Evolutionary conservation across 2,797 vertebrate species (phyloP), one percentile per base, ranked within the genome.

Genomic region (Craterocephalus amniculus): DNA sequence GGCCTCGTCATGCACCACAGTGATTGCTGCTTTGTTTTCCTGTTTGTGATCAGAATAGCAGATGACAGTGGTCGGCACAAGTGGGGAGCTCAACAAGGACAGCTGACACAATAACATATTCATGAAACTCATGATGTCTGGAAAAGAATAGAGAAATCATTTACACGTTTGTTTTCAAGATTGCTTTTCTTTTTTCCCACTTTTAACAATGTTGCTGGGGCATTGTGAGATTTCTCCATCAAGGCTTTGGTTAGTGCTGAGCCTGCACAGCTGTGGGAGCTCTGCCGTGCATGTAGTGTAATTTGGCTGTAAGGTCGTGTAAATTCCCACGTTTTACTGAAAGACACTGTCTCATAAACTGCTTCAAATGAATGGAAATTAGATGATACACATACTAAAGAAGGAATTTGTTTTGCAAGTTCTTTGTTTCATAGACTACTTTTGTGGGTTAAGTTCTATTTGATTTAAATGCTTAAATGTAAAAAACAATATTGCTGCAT

Each of bases 11-110:
- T 81, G 58, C 81, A 36, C 60, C 64, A 2, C 75, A 22, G 80
- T 91, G 91, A 93, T 92, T 92, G 87, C 80, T 6, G 87, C 88
- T 93, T 93, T 93, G 88, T 92, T 90, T 91, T 83, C 83, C 74
- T 58, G 82, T 87, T 89, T 88, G 85, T 87, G 86, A 93, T 91
- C 83, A 76, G 88, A 92, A 90, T 85, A 40, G 76, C 63, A 90
- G 90, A 90, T 86, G 87, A 86, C 89, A 85, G 87, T 81, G 81
- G 82, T 70, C 63, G 22, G 82, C 56, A 38, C 64, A 40, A 78
- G 78, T 63, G 83, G 87, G 81, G 81, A 71, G 79, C 78, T 52
- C 83, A 69, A 74, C 84, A 16, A 78, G 77, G 75, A 72, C 70
- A 63, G 12, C 76, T 70, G 67, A 68, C 78, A 81, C 76, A 81